Percentiles rank a stretch among this genome's conserved stretches.
These are phyloP conservation scores for Orycteropus afer DNA, from an alignment of 2,113 vertebrate genomes.

Conservation along the genomic window DNA sequence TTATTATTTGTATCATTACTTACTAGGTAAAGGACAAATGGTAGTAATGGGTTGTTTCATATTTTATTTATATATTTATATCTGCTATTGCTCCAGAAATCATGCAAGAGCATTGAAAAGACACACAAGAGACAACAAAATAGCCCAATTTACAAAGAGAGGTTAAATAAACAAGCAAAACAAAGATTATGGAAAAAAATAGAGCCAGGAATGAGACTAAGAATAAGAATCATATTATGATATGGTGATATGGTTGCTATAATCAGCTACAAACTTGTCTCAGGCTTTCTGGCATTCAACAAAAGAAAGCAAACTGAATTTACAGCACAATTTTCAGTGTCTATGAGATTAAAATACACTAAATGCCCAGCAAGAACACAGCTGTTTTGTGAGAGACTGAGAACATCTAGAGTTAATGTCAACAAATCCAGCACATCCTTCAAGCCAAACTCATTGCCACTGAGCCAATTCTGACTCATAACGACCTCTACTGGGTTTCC, in stretches of 20 bases:
- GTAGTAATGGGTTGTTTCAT: background rate
- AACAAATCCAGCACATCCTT: background rate
- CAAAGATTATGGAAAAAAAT: background rate
- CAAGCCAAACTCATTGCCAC: too few relatives aligned
- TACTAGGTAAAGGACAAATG: background rate
- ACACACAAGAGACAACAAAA: background rate
- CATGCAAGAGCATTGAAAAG: background rate
- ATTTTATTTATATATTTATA: background rate
- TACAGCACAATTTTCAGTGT: background rate
- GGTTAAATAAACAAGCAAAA: slow-evolving; percentile 4
- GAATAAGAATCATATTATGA: background rate
- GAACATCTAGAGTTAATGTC: background rate
- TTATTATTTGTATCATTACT: background rate
- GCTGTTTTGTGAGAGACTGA: background rate
- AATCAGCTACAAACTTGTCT: background rate
- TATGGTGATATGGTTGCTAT: background rate
- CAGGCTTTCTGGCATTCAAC: background rate
- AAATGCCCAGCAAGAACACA: background rate
- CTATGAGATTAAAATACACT: background rate
- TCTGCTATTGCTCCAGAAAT: slow-evolving; percentile 28
- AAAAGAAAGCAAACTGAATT: background rate
- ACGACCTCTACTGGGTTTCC: too few relatives aligned
- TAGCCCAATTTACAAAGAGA: background rate
- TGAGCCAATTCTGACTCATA: too few relatives aligned
- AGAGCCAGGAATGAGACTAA: background rate